Conservation (phyloP, 2,888 invertebrate genomes). For the Apodemia zela region DNA sequence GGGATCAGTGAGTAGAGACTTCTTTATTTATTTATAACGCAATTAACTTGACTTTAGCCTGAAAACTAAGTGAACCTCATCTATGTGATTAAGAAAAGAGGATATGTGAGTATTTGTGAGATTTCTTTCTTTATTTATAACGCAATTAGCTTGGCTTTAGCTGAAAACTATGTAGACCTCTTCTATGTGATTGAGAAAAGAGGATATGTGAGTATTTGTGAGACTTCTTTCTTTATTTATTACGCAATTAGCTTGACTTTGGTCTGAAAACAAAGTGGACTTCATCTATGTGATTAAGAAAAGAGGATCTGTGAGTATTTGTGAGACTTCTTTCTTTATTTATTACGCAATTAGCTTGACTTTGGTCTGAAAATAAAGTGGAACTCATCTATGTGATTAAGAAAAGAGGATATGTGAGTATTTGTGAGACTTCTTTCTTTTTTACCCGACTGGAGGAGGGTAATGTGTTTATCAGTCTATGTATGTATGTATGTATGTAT, state of each 20-base stretch:
- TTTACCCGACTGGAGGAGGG: no score
- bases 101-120: slow-evolving; percentile 58
- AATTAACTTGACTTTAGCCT: slow-evolving; percentile 56
- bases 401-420: slow-evolving; percentile 71
- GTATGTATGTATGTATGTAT: no score
- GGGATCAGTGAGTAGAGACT: slow-evolving; percentile 46
- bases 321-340: neutral
- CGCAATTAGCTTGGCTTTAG: slow-evolving; percentile 35
- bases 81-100: slow-evolving; percentile 53
- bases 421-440: neutral
- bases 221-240: neutral
- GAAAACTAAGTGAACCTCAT: slow-evolving; percentile 55
- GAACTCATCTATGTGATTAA: slow-evolving; percentile 61
- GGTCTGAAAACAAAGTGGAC: slow-evolving; percentile 67
- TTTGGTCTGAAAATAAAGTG: slow-evolving; percentile 69
- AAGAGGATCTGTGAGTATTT: slow-evolving; percentile 69
- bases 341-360: no score
- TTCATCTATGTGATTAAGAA: slow-evolving; percentile 47
- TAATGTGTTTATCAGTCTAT: no score
- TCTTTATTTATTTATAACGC: neutral
- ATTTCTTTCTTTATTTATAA: neutral
- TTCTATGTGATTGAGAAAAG: slow-evolving; percentile 53
- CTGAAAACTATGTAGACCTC: slow-evolving; percentile 53
- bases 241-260: slow-evolving; percentile 34
- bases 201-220: slow-evolving; percentile 63